Conservation (phyloP, 37 sponge, comb jelly and placozoan species). For the Tethya wilhelma region DNA sequence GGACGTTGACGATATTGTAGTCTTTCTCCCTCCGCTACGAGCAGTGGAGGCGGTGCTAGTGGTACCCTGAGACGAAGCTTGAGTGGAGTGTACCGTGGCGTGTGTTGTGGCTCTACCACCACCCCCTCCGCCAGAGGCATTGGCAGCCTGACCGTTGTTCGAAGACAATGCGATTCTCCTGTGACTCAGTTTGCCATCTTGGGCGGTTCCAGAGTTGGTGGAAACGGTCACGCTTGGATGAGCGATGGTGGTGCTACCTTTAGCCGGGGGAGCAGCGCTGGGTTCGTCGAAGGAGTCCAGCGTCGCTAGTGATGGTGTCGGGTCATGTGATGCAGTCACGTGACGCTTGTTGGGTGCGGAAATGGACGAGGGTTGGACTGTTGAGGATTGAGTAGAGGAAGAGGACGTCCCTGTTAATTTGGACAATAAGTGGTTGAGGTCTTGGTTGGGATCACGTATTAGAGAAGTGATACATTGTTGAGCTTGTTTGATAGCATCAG, state of each 20-base stretch:
- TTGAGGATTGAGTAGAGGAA: background rate
- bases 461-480: conserved; percentile 55
- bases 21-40: too few species aligned
- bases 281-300: conserved; percentile 23
- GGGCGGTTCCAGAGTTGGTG: background rate
- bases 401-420: conserved; percentile 11
- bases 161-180: background rate
- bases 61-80: too few species aligned
- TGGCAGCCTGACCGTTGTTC: background rate
- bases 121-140: too few species aligned
- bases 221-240: background rate
- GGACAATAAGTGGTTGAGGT: conserved; percentile 17
- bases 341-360: conserved; percentile 4
- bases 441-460: conserved; percentile 41
- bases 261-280: conserved; percentile 8
- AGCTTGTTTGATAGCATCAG: conserved; percentile 73
- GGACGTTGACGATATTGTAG: background rate
- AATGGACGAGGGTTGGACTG: background rate
- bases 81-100: too few species aligned
- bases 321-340: conserved; percentile 3
- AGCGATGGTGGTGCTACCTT: background rate
- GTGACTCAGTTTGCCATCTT: background rate
- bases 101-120: background rate
- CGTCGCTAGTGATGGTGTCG: background rate
- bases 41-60: too few species aligned